These are phyloP conservation scores for Ictalurus furcatus DNA, from an alignment of 2,113 vertebrate genomes.

Conservation along the genomic window DNA sequence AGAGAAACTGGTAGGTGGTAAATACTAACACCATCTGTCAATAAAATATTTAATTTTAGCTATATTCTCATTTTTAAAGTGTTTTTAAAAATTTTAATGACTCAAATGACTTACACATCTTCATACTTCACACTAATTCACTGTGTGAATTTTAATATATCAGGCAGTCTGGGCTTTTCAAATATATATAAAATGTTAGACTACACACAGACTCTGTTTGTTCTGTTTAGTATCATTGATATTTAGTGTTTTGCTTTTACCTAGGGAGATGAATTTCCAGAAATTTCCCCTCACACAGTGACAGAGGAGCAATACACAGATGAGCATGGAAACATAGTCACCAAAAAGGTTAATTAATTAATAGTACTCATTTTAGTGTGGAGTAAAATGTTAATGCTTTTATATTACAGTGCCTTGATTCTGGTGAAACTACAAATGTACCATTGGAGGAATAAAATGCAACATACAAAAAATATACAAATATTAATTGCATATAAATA, in stretches of 20 bases:
- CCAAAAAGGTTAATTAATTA: conserved; percentile 82
- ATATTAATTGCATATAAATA: background rate
- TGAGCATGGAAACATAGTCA: conserved; percentile 87
- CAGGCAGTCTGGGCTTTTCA: background rate
- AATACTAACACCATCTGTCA: background rate
- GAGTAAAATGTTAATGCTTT: background rate
- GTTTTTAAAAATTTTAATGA: background rate
- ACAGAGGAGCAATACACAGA: conserved; percentile 92
- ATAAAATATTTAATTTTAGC: background rate
- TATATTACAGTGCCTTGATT: background rate
- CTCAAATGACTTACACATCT: background rate
- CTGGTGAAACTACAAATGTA: background rate
- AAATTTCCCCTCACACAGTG: conserved; percentile 84
- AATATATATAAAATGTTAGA: too few relatives aligned
- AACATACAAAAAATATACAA: background rate
- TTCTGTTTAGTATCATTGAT: background rate
- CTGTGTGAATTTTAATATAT: background rate
- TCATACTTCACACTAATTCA: background rate
- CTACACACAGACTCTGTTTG: background rate
- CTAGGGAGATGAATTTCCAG: conserved; percentile 86
- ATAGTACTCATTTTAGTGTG: background rate
- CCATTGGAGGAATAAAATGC: background rate
- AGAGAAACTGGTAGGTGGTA: background rate
- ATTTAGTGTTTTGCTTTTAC: conserved; percentile 34
- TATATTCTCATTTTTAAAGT: background rate